Base-by-base conservation (phyloP, 2,113 vertebrate species). In the Indri indri region DNA sequence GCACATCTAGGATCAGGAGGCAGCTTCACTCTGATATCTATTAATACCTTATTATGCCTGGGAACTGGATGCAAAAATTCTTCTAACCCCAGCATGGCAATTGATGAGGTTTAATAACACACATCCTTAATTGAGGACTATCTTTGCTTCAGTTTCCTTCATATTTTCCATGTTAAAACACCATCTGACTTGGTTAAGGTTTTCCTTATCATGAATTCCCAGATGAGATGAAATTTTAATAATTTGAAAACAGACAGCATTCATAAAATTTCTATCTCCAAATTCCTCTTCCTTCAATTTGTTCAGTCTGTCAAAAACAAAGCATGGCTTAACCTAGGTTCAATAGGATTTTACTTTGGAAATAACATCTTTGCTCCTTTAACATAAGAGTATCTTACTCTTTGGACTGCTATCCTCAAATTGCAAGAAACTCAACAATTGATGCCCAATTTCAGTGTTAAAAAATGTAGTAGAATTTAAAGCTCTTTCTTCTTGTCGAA, bases 221-320 rank as follows among this genome's bases (percentile, higher is more conserved):
- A 84, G 63, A 92, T 97, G 86, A 98, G 97, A 97, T 42, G 16
- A 95, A 97, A 96, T 97, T 97, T 97, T 47, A 94, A 90, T 18
- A 85, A 96, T 93, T 96, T 80, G 96, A 97, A 98, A 97, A 77
- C 73, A 84, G 50, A 96, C 97, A 97, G 83, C 71, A 97, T 94
- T 63, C 57, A 96, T 97, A 94, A 97, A 95, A 96, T 97, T 97
- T 98, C 92, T 82, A 57, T 95, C 42, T n/a, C 57, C 83, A 83
- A 96, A 97, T 89, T 92, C n/a, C 66, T 96, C 84, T 97, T 97
- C 90, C 73, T 97, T 93, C 13, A 89, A 63, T 96, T 96, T 97
- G 50, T 87, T 97, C 86, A 92, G 54, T 82, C 92, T 97, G 90
- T 95, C 83, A 90, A 85, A 98, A 98, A 97, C 90, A 98, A 98